These are phyloP conservation scores for Rhinoptilus africanus DNA, from an alignment of 2,113 vertebrate species.

Conservation along the genomic window DNA sequence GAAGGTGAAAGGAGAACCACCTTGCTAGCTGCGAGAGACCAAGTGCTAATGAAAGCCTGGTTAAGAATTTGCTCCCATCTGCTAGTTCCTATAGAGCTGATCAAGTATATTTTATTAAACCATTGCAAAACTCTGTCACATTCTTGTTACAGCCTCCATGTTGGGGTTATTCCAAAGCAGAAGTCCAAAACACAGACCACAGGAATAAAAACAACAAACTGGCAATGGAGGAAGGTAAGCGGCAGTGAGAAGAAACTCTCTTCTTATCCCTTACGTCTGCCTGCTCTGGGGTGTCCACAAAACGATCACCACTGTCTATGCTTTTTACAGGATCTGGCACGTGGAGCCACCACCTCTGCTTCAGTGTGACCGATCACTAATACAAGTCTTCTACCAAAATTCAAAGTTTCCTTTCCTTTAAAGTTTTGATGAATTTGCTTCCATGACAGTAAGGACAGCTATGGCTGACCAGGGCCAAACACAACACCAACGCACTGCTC, in stretches of 20 bases:
- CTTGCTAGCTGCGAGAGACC: neutral
- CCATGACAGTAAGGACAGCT: neutral
- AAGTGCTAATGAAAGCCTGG: neutral
- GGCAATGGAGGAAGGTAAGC: neutral
- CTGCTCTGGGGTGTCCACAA: neutral
- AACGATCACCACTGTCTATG: neutral
- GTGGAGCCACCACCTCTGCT: neutral
- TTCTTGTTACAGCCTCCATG: neutral
- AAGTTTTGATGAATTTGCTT: neutral
- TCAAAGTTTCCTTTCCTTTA: neutral
- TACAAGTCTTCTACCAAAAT: neutral
- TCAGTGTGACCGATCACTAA: neutral
- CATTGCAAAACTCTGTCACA: slow-evolving; percentile 2
- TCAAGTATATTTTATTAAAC: neutral
- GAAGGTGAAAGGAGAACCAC: neutral
- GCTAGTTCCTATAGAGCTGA: neutral
- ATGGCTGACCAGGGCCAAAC: neutral
- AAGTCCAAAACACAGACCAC: slow-evolving; percentile 25
- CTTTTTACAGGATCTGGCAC: neutral
- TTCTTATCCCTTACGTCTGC: neutral
- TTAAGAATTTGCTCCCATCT: neutral
- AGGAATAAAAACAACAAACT: neutral
- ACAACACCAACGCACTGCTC: neutral
- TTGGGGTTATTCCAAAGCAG: slow-evolving; percentile 24
- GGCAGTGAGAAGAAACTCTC: neutral